phyloP scores from a whole-genome alignment of 2,797 vertebrate genomes.

The Brachymystax lenok region DNA sequence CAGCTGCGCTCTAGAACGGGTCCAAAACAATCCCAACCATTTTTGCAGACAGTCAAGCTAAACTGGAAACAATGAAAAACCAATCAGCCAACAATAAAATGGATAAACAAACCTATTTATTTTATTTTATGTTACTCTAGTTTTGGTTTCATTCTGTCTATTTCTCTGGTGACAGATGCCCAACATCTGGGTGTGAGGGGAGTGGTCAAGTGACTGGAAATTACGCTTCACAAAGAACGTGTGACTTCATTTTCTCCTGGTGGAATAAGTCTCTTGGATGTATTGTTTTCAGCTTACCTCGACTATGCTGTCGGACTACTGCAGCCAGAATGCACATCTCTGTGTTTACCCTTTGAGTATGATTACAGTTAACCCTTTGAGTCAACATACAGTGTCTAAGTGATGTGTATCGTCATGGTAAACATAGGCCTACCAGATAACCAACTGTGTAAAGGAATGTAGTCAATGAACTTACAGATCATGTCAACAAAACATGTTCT shows the following conservation, averaged over 20 bases:
- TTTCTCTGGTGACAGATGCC: slow-evolving; percentile 96
- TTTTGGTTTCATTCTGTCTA: slow-evolving; percentile 85
- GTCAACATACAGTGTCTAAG: neutral
- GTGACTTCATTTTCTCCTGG: slow-evolving; percentile 94
- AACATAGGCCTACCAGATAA: neutral
- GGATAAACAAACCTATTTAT: slow-evolving; percentile 61
- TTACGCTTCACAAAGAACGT: slow-evolving; percentile 98
- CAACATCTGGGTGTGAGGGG: slow-evolving; percentile 96
- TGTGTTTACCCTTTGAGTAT: slow-evolving; percentile 36
- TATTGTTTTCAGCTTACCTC: slow-evolving; percentile 99
- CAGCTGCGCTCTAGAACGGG: slow-evolving; percentile 74
- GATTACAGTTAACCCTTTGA: neutral
- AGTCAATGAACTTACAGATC: neutral
- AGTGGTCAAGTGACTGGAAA: slow-evolving; percentile 98
- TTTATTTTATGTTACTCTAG: slow-evolving; percentile 85
- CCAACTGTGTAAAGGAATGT: neutral
- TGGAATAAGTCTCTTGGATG: slow-evolving; percentile 90
- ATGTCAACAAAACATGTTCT: neutral
- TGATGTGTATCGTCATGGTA: neutral
- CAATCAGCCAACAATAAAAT: slow-evolving; percentile 30
- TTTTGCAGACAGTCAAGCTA: slow-evolving; percentile 92
- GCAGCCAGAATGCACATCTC: slow-evolving; percentile 75
- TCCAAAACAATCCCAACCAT: slow-evolving; percentile 30
- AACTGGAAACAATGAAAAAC: slow-evolving; percentile 98
- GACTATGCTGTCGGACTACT: slow-evolving; percentile 86